These are phyloP conservation scores for Epiblema foenella DNA, from an alignment of 2,888 invertebrate genomes.

Conservation along the genomic window DNA sequence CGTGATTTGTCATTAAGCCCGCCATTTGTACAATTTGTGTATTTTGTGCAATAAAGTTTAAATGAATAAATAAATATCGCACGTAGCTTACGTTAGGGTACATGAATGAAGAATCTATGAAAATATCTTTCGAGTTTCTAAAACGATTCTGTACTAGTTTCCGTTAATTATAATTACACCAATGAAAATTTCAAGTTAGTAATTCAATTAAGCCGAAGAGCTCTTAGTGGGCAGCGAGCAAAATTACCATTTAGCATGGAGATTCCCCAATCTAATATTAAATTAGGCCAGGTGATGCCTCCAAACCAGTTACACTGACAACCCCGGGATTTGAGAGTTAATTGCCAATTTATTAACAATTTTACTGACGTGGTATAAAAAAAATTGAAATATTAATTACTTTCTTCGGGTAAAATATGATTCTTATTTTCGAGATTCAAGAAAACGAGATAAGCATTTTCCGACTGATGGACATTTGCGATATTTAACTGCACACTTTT, in stretches of 20 bases:
- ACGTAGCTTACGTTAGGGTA: too few species aligned
- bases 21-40: too few species aligned
- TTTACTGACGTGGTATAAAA: too few species aligned
- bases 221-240: conserved; percentile 57
- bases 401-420: conserved; percentile 12
- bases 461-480: too few species aligned
- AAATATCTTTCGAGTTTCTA: too few species aligned
- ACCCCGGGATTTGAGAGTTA: conserved; percentile 22
- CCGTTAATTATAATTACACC: too few species aligned
- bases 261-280: conserved; percentile 57
- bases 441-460: neutral
- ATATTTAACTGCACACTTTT: too few species aligned
- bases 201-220: conserved; percentile 49
- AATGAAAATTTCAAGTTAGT: conserved; percentile 1
- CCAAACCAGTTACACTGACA: conserved; percentile 39
- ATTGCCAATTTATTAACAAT: conserved; percentile 33
- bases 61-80: too few species aligned
- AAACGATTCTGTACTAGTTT: too few species aligned
- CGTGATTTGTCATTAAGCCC: too few species aligned
- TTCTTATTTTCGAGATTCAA: neutral
- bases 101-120: too few species aligned
- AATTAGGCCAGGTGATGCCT: conserved; percentile 50
- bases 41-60: too few species aligned
- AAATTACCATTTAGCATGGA: conserved; percentile 64
- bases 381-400: conserved; percentile 14